Conservation (phyloP, 2,797 vertebrate genomes). For the Tympanoctomys barrerae region DNA sequence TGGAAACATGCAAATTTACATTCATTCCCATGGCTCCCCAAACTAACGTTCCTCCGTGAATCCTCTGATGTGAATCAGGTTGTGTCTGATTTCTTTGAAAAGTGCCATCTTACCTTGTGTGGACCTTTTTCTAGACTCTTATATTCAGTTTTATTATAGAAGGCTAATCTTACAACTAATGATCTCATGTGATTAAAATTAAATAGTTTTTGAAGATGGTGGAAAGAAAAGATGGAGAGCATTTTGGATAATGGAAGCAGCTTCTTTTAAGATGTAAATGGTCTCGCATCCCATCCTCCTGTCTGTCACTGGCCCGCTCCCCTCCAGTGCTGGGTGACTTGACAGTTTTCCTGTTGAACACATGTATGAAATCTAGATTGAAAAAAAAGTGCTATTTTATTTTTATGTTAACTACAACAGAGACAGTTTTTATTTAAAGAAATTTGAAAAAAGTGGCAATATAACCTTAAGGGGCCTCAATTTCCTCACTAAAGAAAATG, state of each 20-base stretch:
- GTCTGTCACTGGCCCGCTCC: background rate
- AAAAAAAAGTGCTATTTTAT: background rate
- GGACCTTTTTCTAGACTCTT: background rate
- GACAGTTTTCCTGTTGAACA: background rate
- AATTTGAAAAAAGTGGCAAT: background rate
- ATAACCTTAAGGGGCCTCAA: background rate
- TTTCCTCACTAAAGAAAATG: background rate
- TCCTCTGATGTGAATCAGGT: background rate
- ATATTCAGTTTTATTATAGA: conserved; percentile 5
- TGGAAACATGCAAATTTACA: background rate
- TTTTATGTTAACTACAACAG: background rate
- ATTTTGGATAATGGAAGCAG: background rate
- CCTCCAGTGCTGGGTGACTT: background rate
- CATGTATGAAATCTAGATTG: background rate
- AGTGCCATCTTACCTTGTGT: background rate
- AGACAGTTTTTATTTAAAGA: background rate
- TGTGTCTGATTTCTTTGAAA: conserved; percentile 2
- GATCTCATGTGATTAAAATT: background rate
- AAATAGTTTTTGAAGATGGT: background rate
- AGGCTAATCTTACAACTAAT: background rate
- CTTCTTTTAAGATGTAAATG: background rate
- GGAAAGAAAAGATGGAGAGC: too few relatives aligned
- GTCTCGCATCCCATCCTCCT: background rate
- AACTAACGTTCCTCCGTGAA: too few relatives aligned
- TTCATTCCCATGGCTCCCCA: background rate